Evolutionary conservation across 2,888 invertebrate species (phyloP).

Genomic region (Phrixothrix hirtus): DNA sequence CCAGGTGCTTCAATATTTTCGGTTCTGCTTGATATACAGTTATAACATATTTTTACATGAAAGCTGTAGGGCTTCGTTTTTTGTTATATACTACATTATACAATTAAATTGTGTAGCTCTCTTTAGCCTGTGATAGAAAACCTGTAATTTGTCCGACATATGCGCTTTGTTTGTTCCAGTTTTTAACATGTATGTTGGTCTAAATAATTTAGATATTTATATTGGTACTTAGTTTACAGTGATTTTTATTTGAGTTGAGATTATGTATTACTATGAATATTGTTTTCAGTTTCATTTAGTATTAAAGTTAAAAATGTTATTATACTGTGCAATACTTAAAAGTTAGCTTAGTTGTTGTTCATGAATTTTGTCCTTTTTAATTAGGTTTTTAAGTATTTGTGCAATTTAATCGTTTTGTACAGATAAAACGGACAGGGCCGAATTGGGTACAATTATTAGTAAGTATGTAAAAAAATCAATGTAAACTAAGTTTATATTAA

Average conservation of each 20-base stretch:
- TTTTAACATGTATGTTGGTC: constrained; percentile 24
- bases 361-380: constrained; percentile 11
- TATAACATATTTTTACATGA: constrained; percentile 2
- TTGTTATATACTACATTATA: constrained; percentile 12
- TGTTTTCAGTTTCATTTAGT: neutral
- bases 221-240: constrained; percentile 37
- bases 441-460: constrained; percentile 29
- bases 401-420: constrained; percentile 29
- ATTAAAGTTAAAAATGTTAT: constrained; percentile 19
- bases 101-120: constrained; percentile 44
- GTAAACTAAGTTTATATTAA: constrained; percentile 31
- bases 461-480: constrained; percentile 28
- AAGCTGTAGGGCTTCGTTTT: neutral
- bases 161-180: constrained; percentile 34
- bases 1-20: constrained; percentile 7
- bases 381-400: constrained; percentile 24
- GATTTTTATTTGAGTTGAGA: constrained; percentile 19
- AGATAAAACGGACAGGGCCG: constrained; percentile 23
- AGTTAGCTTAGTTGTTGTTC: constrained; percentile 40
- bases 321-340: constrained; percentile 31
- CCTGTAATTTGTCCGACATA: constrained; percentile 38
- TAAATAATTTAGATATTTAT: constrained; percentile 11
- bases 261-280: neutral
- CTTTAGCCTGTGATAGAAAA: constrained; percentile 55
- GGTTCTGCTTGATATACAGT: neutral